A percentile compares a stretch with the other conserved stretches of the same genome.
phyloP scores from a whole-genome alignment of 2,797 vertebrate species.

The Trichosurus vulpecula region DNA sequence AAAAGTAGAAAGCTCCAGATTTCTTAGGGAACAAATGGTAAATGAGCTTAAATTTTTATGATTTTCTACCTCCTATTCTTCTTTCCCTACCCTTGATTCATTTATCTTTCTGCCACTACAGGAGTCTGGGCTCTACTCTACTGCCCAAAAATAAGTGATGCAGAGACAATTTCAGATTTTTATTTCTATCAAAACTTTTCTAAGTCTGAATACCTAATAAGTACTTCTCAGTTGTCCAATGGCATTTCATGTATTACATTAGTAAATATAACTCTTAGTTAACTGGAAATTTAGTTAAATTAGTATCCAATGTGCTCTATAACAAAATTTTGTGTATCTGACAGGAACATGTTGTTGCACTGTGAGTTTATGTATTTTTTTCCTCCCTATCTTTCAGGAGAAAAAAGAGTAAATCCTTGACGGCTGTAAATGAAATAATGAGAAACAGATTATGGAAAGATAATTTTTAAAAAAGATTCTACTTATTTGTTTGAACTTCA shows the following conservation, averaged over 20 bases:
- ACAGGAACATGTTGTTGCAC: slow-evolving; percentile 9
- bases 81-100: not conserved
- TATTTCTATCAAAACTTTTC: slow-evolving; percentile 4
- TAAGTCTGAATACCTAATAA: slow-evolving; percentile 27
- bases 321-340: slow-evolving; percentile 21
- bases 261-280: not conserved
- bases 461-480: slow-evolving; percentile 44
- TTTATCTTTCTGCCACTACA: not conserved
- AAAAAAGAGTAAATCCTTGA: slow-evolving; percentile 62
- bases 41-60: slow-evolving; percentile 35
- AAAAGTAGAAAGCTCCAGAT: not conserved
- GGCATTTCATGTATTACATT: slow-evolving; percentile 1
- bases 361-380: slow-evolving; percentile 35
- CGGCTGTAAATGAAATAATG: slow-evolving; percentile 41
- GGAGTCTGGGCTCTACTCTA: not conserved
- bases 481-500: slow-evolving; percentile 50
- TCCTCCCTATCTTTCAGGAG: slow-evolving; percentile 60
- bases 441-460: slow-evolving; percentile 52
- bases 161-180: slow-evolving; percentile 30
- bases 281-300: slow-evolving; percentile 36
- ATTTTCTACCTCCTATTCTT: slow-evolving; percentile 5
- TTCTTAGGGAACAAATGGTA: not conserved
- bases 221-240: slow-evolving; percentile 16
- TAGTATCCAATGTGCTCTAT: slow-evolving; percentile 24
- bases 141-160: not conserved